A percentile compares a stretch with the other conserved stretches of the same genome.
These are phyloP conservation scores for Nephila pilipes DNA, from an alignment of 1,140 invertebrate genomes.

Conservation along the genomic window DNA sequence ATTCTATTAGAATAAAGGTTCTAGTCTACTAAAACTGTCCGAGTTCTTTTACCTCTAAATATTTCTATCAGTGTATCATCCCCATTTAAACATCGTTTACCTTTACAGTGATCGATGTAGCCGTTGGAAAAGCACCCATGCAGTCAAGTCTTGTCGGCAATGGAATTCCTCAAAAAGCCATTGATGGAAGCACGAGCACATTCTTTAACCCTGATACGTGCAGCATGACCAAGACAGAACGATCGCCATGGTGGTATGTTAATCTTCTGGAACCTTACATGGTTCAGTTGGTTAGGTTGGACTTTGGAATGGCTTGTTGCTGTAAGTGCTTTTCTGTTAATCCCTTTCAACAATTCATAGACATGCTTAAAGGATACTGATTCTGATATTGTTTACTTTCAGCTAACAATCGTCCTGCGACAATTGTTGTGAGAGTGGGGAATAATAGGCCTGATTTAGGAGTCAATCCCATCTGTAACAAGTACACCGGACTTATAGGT, in stretches of 20 bases:
- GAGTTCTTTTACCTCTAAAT: not conserved
- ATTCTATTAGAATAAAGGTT: not conserved
- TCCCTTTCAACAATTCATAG: not conserved
- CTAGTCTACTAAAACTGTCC: not conserved
- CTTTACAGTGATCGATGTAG: slow-evolving; percentile 94
- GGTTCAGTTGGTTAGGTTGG: slow-evolving; percentile 94
- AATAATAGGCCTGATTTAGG: slow-evolving; percentile 96
- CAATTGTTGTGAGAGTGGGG: slow-evolving; percentile 93
- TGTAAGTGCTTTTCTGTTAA: slow-evolving; percentile 83
- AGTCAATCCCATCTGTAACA: slow-evolving; percentile 95
- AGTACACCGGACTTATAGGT: slow-evolving; percentile 84
- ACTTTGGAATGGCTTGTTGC: slow-evolving; percentile 95
- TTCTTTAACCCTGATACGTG: slow-evolving; percentile 92
- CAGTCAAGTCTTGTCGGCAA: slow-evolving; percentile 90
- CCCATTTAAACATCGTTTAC: slow-evolving; percentile 76
- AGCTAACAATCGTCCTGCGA: slow-evolving; percentile 86
- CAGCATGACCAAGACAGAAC: slow-evolving; percentile 89
- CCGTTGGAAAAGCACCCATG: slow-evolving; percentile 97
- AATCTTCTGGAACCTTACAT: slow-evolving; percentile 96
- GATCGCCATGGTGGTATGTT: slow-evolving; percentile 96
- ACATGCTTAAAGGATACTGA: not conserved
- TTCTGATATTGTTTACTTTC: slow-evolving; percentile 55
- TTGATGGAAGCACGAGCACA: slow-evolving; percentile 93
- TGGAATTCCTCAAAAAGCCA: slow-evolving; percentile 93
- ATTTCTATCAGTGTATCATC: not conserved